These are phyloP conservation scores for Rhabdomys pumilio DNA, from an alignment of 2,797 vertebrate species.

Conservation along the genomic window DNA sequence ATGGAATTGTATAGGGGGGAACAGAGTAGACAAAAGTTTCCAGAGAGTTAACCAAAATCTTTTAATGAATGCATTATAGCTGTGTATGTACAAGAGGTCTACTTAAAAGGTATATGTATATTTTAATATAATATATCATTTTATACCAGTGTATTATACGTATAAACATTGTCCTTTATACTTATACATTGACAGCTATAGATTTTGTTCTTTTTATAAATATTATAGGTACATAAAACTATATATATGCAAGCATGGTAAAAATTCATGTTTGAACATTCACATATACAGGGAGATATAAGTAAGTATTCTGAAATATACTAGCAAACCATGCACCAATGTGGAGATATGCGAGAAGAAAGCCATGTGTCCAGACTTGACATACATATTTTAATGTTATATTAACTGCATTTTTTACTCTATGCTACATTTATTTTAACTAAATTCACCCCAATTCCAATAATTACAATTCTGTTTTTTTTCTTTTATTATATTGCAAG, in stretches of 20 bases:
- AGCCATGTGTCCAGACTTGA: not conserved
- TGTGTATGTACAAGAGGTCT: not conserved
- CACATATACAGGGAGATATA: not conserved
- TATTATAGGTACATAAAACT: conserved; percentile 9
- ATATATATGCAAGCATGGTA: not conserved
- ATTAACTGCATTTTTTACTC: conserved; percentile 16
- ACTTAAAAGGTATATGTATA: not conserved
- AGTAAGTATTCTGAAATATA: not conserved
- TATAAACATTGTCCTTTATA: not conserved
- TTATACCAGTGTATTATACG: not conserved
- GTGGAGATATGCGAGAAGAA: not conserved
- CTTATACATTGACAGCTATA: not conserved
- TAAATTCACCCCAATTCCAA: not conserved
- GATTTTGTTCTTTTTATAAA: conserved; percentile 49
- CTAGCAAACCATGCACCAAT: not conserved
- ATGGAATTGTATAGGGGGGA: not conserved
- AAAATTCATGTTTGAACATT: not conserved
- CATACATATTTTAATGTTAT: conserved; percentile 33
- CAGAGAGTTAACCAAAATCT: not conserved
- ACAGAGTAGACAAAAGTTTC: not conserved
- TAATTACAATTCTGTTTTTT: not conserved
- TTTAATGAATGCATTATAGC: not conserved
- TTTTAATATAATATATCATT: not conserved
- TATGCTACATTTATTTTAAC: conserved; percentile 29
- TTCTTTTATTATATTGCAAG: not conserved